A percentile compares a stretch with the other conserved stretches of the same genome.
phyloP scores from a whole-genome alignment of 1,140 invertebrate species.

The Dendrolimus punctatus region DNA sequence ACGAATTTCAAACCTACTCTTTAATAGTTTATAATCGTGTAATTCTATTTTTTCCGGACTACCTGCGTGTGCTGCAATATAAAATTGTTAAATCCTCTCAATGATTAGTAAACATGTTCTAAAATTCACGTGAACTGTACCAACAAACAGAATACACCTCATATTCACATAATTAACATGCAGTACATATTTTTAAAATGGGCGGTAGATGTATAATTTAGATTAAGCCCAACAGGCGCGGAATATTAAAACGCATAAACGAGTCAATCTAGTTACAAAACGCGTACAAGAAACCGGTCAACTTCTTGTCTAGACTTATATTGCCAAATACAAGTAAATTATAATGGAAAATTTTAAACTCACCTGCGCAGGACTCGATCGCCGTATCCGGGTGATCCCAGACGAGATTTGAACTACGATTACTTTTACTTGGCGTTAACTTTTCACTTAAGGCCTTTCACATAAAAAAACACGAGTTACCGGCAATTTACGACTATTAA shows the following conservation, averaged over 20 bases:
- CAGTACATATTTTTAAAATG: conserved; percentile 10
- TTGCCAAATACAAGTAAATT: conserved; percentile 1
- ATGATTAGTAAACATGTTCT: conserved; percentile 2
- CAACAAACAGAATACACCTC: no score
- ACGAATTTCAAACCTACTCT: no score
- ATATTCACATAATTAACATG: no score
- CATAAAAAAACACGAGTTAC: conserved; percentile 3
- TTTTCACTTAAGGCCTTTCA: conserved; percentile 7
- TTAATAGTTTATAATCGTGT: no score
- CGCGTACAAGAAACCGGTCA: conserved; percentile 8
- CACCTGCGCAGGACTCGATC: conserved; percentile 3
- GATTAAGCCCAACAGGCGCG: conserved; percentile 7
- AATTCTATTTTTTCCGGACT: no score
- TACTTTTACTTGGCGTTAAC: conserved; percentile 13
- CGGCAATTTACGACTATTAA: not conserved
- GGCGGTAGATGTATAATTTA: conserved; percentile 9
- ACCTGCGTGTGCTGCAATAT: no score
- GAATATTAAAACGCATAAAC: conserved; percentile 2
- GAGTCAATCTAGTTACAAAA: conserved; percentile 12
- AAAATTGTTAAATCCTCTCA: not conserved
- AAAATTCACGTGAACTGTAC: not conserved
- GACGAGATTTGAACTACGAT: conserved; percentile 8
- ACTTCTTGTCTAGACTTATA: conserved; percentile 2
- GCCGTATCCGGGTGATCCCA: conserved; percentile 6
- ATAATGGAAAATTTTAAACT: conserved; percentile 6